phyloP scores from a whole-genome alignment of 2,113 vertebrate species.

The Mus spicilegus region DNA sequence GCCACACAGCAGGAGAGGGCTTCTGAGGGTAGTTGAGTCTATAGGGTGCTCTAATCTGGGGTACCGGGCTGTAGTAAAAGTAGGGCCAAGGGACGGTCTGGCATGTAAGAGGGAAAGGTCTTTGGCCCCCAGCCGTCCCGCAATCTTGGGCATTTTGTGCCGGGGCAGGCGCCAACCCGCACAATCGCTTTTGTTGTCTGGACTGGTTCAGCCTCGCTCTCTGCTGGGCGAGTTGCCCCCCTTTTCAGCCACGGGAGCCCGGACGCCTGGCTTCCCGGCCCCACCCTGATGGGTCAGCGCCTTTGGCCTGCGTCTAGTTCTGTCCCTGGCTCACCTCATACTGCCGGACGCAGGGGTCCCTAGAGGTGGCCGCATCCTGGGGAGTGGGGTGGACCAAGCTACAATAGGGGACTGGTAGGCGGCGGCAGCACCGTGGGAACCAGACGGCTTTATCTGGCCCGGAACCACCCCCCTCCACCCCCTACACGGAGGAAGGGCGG shows the following conservation, averaged over 20 bases:
- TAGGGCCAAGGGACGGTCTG: not conserved
- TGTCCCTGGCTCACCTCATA: slow-evolving; percentile 79
- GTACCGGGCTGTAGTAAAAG: not conserved
- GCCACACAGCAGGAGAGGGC: slow-evolving; percentile 62
- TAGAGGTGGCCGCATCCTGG: slow-evolving; percentile 66
- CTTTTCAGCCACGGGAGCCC: slow-evolving; percentile 62
- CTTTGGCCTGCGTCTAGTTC: slow-evolving; percentile 72
- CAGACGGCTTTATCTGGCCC: slow-evolving; percentile 82
- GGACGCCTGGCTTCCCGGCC: slow-evolving; percentile 78
- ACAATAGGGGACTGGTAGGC: slow-evolving; percentile 57
- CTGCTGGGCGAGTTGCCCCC: slow-evolving; percentile 55
- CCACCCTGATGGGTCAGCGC: slow-evolving; percentile 77
- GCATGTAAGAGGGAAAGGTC: not conserved
- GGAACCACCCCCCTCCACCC: slow-evolving; percentile 50
- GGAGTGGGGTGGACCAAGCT: slow-evolving; percentile 49
- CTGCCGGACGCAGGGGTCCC: slow-evolving; percentile 74
- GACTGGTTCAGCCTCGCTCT: slow-evolving; percentile 58
- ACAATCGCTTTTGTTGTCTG: slow-evolving; percentile 84
- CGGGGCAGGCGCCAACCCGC: slow-evolving; percentile 76
- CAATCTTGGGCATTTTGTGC: slow-evolving; percentile 62
- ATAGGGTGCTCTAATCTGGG: slow-evolving; percentile 24
- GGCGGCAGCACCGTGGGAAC: slow-evolving; percentile 79
- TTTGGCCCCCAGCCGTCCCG: slow-evolving; percentile 26
- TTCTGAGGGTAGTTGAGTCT: slow-evolving; percentile 44
- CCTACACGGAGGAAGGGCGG: slow-evolving; percentile 70